Conservation (phyloP, 2,113 vertebrate species). For the Toxotes jaculatrix region DNA sequence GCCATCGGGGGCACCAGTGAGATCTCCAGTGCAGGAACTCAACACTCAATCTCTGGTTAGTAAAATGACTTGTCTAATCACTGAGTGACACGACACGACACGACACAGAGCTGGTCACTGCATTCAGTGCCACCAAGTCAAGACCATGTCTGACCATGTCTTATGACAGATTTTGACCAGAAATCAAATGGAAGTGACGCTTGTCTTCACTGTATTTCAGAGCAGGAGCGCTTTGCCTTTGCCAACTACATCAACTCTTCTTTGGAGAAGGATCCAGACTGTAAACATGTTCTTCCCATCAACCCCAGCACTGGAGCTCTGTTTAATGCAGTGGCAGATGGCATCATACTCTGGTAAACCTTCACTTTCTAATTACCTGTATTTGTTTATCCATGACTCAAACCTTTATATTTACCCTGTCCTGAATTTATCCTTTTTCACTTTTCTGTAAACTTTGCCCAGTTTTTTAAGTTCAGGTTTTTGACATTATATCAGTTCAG, state of each 20-base stretch:
- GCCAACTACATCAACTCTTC: conserved; percentile 96
- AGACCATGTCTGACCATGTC: too few species aligned
- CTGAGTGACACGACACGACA: too few species aligned
- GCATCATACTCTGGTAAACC: conserved; percentile 91
- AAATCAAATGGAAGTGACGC: not conserved
- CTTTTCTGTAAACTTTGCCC: too few species aligned
- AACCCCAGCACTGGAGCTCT: conserved; percentile 90
- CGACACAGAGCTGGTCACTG: too few species aligned
- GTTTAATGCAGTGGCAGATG: conserved; percentile 91
- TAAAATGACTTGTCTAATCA: not conserved
- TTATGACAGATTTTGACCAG: not conserved
- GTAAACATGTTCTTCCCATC: conserved; percentile 89
- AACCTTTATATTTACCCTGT: not conserved
- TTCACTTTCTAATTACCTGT: not conserved
- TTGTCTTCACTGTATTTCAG: conserved; percentile 77
- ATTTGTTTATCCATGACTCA: not conserved
- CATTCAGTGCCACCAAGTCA: not conserved
- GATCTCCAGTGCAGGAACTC: conserved; percentile 92
- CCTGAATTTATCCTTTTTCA: too few species aligned
- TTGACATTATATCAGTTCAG: not conserved
- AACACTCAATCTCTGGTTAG: conserved; percentile 90
- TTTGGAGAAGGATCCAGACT: conserved; percentile 91
- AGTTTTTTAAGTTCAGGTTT: not conserved
- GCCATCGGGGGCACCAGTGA: conserved; percentile 93
- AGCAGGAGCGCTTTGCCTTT: conserved; percentile 95